Evolutionary conservation across 2,888 invertebrate species (phyloP).

Genomic region (Epistrophe eligans): DNA sequence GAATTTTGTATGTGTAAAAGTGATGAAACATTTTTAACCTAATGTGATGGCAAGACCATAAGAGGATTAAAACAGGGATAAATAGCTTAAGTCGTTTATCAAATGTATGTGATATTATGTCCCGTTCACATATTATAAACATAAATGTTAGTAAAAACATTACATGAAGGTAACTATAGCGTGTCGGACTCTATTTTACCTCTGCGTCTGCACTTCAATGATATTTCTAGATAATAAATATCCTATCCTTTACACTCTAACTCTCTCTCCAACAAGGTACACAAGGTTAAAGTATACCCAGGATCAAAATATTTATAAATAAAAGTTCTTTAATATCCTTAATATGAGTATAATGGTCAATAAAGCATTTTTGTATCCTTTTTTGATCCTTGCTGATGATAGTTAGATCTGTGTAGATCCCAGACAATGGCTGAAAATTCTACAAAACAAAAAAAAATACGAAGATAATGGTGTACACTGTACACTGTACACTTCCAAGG

Average conservation of each 20-base stretch:
- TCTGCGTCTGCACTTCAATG: constrained; percentile 21
- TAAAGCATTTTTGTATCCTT: constrained; percentile 61
- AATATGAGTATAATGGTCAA: constrained; percentile 57
- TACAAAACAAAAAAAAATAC: background rate
- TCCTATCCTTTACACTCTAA: background rate
- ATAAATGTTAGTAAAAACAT: background rate
- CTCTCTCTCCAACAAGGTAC: background rate
- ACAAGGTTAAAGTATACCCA: constrained; percentile 24
- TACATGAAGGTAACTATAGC: constrained; percentile 14
- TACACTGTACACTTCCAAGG: constrained; percentile 28
- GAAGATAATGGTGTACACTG: too few relatives aligned
- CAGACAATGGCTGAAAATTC: constrained; percentile 26
- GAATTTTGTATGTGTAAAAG: background rate
- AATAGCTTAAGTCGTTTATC: constrained; percentile 64
- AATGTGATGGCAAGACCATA: constrained; percentile 62
- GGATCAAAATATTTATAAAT: too few relatives aligned
- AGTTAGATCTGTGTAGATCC: constrained; percentile 8
- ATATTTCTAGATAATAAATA: constrained; percentile 22
- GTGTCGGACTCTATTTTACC: constrained; percentile 43
- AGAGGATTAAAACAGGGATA: constrained; percentile 67
- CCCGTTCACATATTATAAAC: constrained; percentile 23
- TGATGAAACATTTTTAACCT: constrained; percentile 59
- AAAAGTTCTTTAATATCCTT: constrained; percentile 46
- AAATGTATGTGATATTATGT: constrained; percentile 52
- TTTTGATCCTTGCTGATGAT: constrained; percentile 55